Conservation (phyloP, 1,140 invertebrate species). For the Andrena cerasifolii region DNA sequence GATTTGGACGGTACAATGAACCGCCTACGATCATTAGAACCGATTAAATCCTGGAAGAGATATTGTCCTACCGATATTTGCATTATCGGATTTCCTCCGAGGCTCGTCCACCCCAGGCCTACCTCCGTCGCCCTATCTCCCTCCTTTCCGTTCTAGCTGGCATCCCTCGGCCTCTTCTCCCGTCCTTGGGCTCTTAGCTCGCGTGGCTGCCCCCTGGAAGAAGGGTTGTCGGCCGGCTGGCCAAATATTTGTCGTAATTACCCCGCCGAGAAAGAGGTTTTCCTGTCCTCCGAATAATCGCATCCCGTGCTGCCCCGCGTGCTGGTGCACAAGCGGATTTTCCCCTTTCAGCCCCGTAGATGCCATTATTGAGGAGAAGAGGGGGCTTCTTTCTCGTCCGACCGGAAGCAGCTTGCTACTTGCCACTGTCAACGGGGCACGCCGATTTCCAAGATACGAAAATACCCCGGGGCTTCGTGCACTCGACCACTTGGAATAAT, state of each 20-base stretch:
- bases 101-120: conserved; percentile 6
- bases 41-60: conserved; percentile 71
- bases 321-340: conserved; percentile 64
- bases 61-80: conserved; percentile 62
- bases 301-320: conserved; percentile 27
- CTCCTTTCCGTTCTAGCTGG: not conserved
- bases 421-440: conserved; percentile 3
- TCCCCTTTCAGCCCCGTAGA: conserved; percentile 38
- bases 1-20: conserved; percentile 70
- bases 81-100: conserved; percentile 62
- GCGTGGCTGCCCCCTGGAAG: conserved; percentile 74
- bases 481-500: conserved; percentile 73
- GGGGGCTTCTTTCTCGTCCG: conserved; percentile 16
- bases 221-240: conserved; percentile 80
- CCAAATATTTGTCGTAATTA: conserved; percentile 82
- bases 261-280: conserved; percentile 55
- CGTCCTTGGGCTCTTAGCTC: conserved; percentile 71
- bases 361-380: conserved; percentile 43
- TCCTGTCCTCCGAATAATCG: conserved; percentile 41
- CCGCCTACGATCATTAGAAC: conserved; percentile 70
- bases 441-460: conserved; percentile 31
- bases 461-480: conserved; percentile 23
- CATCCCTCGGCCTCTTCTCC: not conserved
- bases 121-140: not conserved
- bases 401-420: conserved; percentile 54